Percentiles rank a stretch among this genome's conserved stretches.
Evolutionary conservation across 2,113 vertebrate genomes (phyloP).

Genomic region (Prochilodus magdalenae): DNA sequence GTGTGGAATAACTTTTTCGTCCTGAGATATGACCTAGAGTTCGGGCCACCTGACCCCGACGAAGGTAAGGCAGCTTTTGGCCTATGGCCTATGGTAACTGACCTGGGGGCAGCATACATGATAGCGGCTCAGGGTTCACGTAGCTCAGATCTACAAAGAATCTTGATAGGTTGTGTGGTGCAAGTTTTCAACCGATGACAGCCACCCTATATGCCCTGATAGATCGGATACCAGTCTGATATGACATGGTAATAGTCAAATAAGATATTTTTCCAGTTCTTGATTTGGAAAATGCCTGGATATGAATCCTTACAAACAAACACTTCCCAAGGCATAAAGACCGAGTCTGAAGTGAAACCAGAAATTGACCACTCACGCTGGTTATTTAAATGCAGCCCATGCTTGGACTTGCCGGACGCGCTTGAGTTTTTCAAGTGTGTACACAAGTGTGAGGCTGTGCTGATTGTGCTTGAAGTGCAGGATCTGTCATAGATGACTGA

Average conservation of each 20-base stretch:
- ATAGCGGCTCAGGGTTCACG: no score
- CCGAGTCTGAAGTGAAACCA: neutral
- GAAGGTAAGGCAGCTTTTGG: constrained; percentile 84
- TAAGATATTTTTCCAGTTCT: neutral
- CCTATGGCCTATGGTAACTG: neutral
- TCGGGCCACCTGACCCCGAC: constrained; percentile 92
- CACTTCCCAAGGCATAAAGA: neutral
- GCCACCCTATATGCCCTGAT: neutral
- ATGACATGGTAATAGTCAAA: neutral
- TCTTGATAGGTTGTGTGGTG: no score
- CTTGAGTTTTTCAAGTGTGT: neutral
- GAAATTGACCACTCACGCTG: neutral
- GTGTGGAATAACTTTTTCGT: constrained; percentile 99
- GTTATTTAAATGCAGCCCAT: neutral
- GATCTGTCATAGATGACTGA: constrained; percentile 60
- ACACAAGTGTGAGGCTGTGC: neutral
- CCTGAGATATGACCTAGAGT: constrained; percentile 94
- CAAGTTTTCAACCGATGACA: no score
- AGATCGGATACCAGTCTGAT: neutral
- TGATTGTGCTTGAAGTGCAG: constrained; percentile 49
- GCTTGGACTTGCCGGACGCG: constrained; percentile 24
- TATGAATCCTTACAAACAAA: neutral
- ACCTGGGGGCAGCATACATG: neutral
- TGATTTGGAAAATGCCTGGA: neutral
- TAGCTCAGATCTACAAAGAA: no score